Conservation (phyloP, 1,140 invertebrate genomes). For the Caerostris extrusa region DNA sequence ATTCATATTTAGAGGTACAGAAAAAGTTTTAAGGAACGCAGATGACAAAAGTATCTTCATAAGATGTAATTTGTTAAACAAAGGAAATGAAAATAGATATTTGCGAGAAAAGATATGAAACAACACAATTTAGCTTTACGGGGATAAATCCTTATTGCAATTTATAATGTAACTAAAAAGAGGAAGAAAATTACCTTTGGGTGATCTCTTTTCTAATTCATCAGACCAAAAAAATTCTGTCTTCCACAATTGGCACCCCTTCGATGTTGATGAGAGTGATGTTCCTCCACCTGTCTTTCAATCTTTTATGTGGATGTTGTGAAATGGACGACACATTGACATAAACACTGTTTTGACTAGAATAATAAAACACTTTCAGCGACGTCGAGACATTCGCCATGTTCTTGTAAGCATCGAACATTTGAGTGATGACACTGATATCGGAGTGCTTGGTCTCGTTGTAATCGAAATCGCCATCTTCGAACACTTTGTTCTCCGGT, state of each 20-base stretch:
- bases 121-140: too few relatives aligned
- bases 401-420: constrained; percentile 40
- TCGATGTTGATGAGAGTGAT: constrained; percentile 59
- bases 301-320: not conserved
- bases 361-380: constrained; percentile 24
- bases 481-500: constrained; percentile 53
- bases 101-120: too few relatives aligned
- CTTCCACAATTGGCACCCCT: constrained; percentile 77
- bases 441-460: constrained; percentile 8
- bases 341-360: constrained; percentile 40
- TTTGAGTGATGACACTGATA: not conserved
- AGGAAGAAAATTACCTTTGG: constrained; percentile 50
- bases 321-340: not conserved
- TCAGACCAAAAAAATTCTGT: constrained; percentile 78
- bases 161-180: not conserved
- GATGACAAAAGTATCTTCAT: too few relatives aligned
- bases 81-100: too few relatives aligned
- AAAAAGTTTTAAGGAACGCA: too few relatives aligned
- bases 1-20: too few relatives aligned
- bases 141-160: too few relatives aligned
- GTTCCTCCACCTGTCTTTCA: not conserved
- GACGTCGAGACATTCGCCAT: not conserved
- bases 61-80: too few relatives aligned
- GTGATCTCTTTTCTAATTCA: constrained; percentile 71
- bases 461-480: constrained; percentile 71